phyloP scores from a whole-genome alignment of 2,888 invertebrate species.

The Euplexia lucipara region DNA sequence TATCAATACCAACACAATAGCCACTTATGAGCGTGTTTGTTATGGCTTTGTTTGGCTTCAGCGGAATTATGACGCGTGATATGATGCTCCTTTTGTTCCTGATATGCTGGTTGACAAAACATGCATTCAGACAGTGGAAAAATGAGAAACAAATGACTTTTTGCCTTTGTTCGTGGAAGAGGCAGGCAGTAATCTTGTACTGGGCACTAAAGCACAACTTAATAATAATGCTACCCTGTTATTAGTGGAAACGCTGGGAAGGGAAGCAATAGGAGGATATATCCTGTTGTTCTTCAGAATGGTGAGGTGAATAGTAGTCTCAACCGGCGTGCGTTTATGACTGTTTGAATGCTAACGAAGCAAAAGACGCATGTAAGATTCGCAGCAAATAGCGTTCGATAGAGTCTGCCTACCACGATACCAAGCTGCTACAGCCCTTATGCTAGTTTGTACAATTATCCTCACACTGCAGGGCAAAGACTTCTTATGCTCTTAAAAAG shows the following conservation, averaged over 20 bases:
- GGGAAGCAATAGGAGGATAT: no score
- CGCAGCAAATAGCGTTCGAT: no score
- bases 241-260: no score
- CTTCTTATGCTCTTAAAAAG: background rate
- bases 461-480: background rate
- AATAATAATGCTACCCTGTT: background rate
- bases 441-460: no score
- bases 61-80: conserved; percentile 37
- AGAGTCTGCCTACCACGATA: no score
- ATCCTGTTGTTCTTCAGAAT: no score
- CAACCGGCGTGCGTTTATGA: no score
- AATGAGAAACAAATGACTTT: conserved; percentile 4
- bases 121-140: conserved; percentile 18
- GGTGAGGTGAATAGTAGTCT: no score
- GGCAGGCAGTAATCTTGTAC: background rate
- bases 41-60: conserved; percentile 39
- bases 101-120: conserved; percentile 26
- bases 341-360: no score
- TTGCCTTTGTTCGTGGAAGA: background rate
- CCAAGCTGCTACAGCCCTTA: no score
- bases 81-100: conserved; percentile 44
- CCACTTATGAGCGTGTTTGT: conserved; percentile 34
- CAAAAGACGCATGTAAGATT: no score
- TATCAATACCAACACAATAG: conserved; percentile 45
- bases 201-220: no score